A percentile compares a stretch with the other conserved stretches of the same genome.
phyloP scores from a whole-genome alignment of 2,113 vertebrate genomes.

The Lanius ludovicianus region DNA sequence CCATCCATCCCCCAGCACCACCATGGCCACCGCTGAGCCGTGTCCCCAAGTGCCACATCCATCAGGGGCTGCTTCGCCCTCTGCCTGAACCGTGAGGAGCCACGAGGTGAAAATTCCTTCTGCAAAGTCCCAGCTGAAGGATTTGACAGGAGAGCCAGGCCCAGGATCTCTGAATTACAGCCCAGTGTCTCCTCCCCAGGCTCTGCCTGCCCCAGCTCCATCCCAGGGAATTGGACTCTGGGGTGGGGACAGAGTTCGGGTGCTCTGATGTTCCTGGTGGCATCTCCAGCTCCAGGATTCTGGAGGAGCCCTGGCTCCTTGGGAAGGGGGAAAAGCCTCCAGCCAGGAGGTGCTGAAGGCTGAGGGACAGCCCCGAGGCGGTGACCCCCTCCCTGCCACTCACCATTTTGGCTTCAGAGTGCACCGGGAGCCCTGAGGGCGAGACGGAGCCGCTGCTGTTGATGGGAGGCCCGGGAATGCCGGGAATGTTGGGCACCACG shows the following conservation, averaged over 20 bases:
- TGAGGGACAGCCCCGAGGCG: background rate
- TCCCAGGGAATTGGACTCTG: constrained; percentile 46
- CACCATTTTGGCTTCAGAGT: constrained; percentile 96
- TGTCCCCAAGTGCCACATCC: background rate
- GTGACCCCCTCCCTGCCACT: constrained; percentile 35
- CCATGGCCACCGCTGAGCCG: background rate
- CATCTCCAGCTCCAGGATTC: background rate
- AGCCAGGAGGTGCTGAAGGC: background rate
- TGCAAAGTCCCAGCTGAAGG: too few relatives aligned
- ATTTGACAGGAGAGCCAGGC: background rate
- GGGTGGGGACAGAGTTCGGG: background rate
- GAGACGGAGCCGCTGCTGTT: constrained; percentile 88
- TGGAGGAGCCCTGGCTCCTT: background rate
- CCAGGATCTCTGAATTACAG: background rate
- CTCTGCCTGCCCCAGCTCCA: constrained; percentile 37
- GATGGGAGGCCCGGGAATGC: constrained; percentile 93
- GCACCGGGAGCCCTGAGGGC: constrained; percentile 86
- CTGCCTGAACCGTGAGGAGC: background rate
- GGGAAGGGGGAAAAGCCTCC: background rate
- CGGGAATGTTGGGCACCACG: constrained; percentile 96
- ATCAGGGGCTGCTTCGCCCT: background rate
- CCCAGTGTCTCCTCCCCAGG: constrained; percentile 21
- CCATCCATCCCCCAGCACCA: background rate
- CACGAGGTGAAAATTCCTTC: background rate
- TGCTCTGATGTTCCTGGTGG: background rate